A percentile compares a stretch with the other conserved stretches of the same genome.
phyloP scores from a whole-genome alignment of 2,888 invertebrate genomes.

The Ormyrus nitidulus region DNA sequence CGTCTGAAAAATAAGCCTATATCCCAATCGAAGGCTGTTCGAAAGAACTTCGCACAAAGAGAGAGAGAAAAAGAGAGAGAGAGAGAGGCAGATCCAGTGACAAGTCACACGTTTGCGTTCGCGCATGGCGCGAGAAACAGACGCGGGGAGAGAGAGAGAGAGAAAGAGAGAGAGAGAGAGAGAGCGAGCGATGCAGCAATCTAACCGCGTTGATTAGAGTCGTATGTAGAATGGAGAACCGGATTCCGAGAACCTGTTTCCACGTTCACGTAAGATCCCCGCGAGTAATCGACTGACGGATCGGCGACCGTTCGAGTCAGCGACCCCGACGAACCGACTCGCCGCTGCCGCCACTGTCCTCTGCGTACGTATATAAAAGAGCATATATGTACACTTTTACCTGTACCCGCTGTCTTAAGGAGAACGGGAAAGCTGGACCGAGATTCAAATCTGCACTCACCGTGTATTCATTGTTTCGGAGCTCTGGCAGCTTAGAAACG shows the following conservation, averaged over 20 bases:
- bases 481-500: no score
- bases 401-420: background rate
- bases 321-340: conserved; percentile 66
- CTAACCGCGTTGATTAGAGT: conserved; percentile 76
- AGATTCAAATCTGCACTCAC: background rate
- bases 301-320: conserved; percentile 76
- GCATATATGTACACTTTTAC: conserved; percentile 5
- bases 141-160: conserved; percentile 3
- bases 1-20: conserved; percentile 9
- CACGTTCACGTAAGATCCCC: conserved; percentile 76
- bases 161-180: conserved; percentile 45
- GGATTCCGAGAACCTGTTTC: conserved; percentile 76
- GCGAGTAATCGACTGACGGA: conserved; percentile 76
- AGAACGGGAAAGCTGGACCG: background rate
- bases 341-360: conserved; percentile 2
- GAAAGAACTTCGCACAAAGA: background rate
- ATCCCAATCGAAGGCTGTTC: conserved; percentile 2
- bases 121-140: background rate
- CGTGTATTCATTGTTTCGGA: no score
- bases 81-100: conserved; percentile 14
- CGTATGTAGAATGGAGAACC: conserved; percentile 76
- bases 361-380: background rate
- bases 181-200: conserved; percentile 72
- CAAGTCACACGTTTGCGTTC: conserved; percentile 29
- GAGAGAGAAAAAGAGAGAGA: conserved; percentile 16